A percentile compares a stretch with the other conserved stretches of the same genome.
These are phyloP conservation scores for Cyprinodon tularosa DNA, from an alignment of 2,113 vertebrate species.

Conservation along the genomic window DNA sequence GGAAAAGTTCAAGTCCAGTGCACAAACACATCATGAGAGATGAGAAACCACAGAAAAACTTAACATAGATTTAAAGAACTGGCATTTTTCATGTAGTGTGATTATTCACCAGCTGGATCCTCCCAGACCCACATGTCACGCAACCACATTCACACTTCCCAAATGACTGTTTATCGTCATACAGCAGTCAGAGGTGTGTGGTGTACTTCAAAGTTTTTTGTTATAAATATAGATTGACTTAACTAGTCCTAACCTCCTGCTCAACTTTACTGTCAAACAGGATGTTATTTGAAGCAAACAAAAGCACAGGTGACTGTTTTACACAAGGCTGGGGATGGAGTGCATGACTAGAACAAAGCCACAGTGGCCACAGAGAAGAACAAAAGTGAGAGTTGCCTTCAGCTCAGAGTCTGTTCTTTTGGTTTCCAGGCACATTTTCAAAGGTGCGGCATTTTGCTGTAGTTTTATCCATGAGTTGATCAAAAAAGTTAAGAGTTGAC, in stretches of 20 bases:
- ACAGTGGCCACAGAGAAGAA: background rate
- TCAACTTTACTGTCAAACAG: background rate
- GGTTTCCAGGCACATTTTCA: background rate
- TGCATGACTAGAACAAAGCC: background rate
- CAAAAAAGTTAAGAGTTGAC: conserved; percentile 24
- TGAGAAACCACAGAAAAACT: conserved; percentile 4
- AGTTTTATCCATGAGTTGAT: conserved; percentile 22
- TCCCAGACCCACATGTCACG: conserved; percentile 10
- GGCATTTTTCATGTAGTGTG: background rate
- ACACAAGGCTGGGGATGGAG: conserved; percentile 10
- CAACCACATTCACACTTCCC: conserved; percentile 32
- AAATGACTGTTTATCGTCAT: conserved; percentile 6
- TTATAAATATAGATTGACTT: background rate
- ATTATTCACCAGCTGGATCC: conserved; percentile 20
- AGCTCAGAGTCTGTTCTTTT: background rate
- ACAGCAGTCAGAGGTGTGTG: background rate
- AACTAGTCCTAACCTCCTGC: too few species aligned
- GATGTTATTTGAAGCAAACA: background rate
- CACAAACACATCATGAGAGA: too few species aligned
- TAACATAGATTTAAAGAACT: background rate
- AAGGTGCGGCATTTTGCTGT: conserved; percentile 44
- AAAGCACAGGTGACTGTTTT: background rate
- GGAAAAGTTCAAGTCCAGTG: background rate
- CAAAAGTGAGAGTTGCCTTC: conserved; percentile 31
- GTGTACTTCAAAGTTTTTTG: background rate